Evolutionary conservation across 2,888 invertebrate genomes (phyloP), one percentile per base, ranked within the genome.

Genomic region (Cacoxenus indagator): DNA sequence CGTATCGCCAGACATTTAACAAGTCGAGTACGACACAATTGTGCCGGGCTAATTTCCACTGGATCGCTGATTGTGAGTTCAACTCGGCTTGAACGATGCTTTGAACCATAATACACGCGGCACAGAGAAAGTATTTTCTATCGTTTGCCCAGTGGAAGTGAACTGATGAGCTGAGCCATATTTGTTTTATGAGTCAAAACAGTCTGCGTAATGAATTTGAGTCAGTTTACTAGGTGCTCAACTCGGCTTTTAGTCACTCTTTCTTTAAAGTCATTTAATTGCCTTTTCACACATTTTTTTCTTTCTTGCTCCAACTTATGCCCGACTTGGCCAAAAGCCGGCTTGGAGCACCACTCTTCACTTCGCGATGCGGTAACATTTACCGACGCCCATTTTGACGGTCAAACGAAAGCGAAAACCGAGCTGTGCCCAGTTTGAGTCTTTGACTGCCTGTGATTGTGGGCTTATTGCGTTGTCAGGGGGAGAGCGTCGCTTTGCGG

Each of bases 381-480:
- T 66, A 68, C 71, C 68, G n/a, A n/a, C n/a, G n/a, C n/a, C n/a
- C n/a, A n/a, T n/a, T 76, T 78, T 81, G 75, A 65, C 77, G 82
- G 75, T 81, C 79, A 78, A 74, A 70, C 68, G 81, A 81, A 82
- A 79, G 79, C 75, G 75, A 79, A 51, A 74, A 75, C 73, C 59
- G 43, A 70, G 67, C 14, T 31, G n/a, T n/a, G n/a, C n/a, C n/a
- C 46, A 48, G 27, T 3, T 27, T 57, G 14, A n/a, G 27, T 61
- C 24, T 61, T 37, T 61, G 17, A 17, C 3, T 43, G 3, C 45
- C 11, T 22, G 24, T 14, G 51, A 37, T 11, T 37, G 4, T 37
- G 14, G 37, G 8, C 37, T 11, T 51, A 22, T 51, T 19, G 19
- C 22, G 51, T 51, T 17, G 51, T 17, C 51, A 64, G 24, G 31